These are phyloP conservation scores for Coleophora deauratella DNA, from an alignment of 2,888 invertebrate genomes.

Conservation along the genomic window DNA sequence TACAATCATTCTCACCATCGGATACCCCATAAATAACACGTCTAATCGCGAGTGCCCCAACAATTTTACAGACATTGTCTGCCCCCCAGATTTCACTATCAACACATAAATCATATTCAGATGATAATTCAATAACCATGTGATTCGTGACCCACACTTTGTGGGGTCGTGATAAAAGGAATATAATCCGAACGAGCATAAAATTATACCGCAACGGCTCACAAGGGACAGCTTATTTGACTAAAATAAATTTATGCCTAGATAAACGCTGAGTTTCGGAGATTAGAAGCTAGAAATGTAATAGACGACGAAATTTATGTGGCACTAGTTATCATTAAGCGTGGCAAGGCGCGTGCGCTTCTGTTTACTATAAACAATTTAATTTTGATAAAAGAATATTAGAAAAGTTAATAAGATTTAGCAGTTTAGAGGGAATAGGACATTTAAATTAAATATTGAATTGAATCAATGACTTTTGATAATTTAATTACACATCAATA, in stretches of 20 bases:
- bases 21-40: slow-evolving; percentile 9
- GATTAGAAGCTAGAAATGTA: slow-evolving; percentile 54
- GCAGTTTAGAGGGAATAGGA: too few relatives aligned
- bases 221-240: slow-evolving; percentile 49
- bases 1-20: slow-evolving; percentile 2
- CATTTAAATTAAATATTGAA: too few relatives aligned
- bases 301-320: slow-evolving; percentile 59
- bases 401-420: slow-evolving; percentile 18
- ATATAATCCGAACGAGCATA: slow-evolving; percentile 58
- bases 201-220: slow-evolving; percentile 50
- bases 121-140: slow-evolving; percentile 68
- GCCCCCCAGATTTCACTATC: slow-evolving; percentile 48
- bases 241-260: slow-evolving; percentile 56
- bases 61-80: slow-evolving; percentile 55
- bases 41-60: slow-evolving; percentile 53
- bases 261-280: slow-evolving; percentile 38
- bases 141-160: slow-evolving; percentile 51
- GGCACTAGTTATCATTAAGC: slow-evolving; percentile 44
- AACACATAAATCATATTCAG: slow-evolving; percentile 64
- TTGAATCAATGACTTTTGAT: too few relatives aligned
- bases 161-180: slow-evolving; percentile 51
- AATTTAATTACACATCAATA: too few relatives aligned
- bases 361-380: slow-evolving; percentile 40
- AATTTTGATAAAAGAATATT: slow-evolving; percentile 47
- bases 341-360: slow-evolving; percentile 49